These are phyloP conservation scores for Flexamia atlantica DNA, from an alignment of 2,888 invertebrate species.

Conservation along the genomic window DNA sequence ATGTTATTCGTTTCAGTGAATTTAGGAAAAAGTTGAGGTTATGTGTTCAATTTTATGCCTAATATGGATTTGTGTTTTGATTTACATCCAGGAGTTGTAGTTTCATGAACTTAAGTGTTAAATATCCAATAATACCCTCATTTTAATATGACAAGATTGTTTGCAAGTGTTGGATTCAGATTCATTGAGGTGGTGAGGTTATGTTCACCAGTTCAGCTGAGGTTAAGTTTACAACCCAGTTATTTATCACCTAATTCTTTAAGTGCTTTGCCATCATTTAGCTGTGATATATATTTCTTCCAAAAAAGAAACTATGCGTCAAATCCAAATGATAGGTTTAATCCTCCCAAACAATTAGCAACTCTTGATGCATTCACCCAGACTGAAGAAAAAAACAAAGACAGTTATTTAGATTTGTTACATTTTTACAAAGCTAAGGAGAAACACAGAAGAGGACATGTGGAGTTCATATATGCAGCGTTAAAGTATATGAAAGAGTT, in stretches of 20 bases:
- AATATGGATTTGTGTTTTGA: slow-evolving; percentile 33
- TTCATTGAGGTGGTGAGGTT: slow-evolving; percentile 23
- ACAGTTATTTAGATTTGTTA: slow-evolving; percentile 68
- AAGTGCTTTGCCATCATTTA: background rate
- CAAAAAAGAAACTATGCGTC: slow-evolving; percentile 30
- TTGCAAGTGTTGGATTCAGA: background rate
- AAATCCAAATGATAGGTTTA: background rate
- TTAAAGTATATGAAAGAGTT: slow-evolving; percentile 93
- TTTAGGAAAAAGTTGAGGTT: background rate
- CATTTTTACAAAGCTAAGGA: slow-evolving; percentile 84
- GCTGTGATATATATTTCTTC: background rate
- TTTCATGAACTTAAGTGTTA: too few relatives aligned
- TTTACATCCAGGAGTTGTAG: background rate
- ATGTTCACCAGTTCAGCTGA: background rate
- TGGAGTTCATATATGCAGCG: slow-evolving; percentile 96
- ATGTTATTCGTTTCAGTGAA: background rate
- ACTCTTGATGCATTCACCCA: slow-evolving; percentile 69
- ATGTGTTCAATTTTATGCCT: background rate
- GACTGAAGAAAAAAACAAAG: slow-evolving; percentile 71
- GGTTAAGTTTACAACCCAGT: background rate
- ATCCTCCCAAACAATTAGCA: slow-evolving; percentile 13
- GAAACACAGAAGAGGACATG: slow-evolving; percentile 88
- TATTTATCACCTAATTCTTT: background rate
- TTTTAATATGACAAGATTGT: slow-evolving; percentile 27
- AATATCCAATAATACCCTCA: too few relatives aligned